phyloP scores from a whole-genome alignment of 2,113 vertebrate species.

The zebrafish (Danio rerio) region DNA sequence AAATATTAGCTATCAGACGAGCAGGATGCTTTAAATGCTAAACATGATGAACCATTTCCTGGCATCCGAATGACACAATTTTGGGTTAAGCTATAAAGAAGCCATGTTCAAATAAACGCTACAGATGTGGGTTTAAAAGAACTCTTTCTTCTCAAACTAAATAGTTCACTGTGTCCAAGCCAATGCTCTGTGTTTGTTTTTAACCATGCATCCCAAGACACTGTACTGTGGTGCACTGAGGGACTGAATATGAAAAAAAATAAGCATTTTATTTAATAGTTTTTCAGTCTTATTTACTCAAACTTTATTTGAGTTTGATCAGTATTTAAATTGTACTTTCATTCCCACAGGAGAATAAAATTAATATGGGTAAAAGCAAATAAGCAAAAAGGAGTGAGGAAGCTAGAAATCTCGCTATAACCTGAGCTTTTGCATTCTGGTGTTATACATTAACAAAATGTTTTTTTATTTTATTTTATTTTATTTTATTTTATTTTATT shows the following conservation, averaged over 20 bases:
- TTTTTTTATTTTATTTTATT: background rate
- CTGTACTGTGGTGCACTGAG: background rate
- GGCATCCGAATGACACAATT: too few species aligned
- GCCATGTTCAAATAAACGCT: background rate
- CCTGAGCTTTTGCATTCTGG: background rate
- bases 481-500: too few species aligned
- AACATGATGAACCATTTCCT: background rate
- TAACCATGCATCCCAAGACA: background rate
- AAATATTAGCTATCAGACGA: constrained; percentile 29
- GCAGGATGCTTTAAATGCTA: background rate
- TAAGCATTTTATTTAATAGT: background rate
- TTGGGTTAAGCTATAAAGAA: background rate
- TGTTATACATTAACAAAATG: background rate
- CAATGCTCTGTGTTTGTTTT: constrained; percentile 6
- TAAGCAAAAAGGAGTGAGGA: constrained; percentile 5
- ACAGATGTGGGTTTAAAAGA: background rate
- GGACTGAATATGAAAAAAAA: background rate
- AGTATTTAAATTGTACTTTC: constrained; percentile 29
- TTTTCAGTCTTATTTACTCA: background rate
- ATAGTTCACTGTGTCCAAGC: background rate
- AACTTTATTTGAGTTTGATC: constrained; percentile 5
- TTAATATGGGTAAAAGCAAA: constrained; percentile 18
- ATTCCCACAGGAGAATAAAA: constrained; percentile 10
- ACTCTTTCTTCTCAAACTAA: constrained; percentile 13
- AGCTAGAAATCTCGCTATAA: background rate